Percentiles rank a stretch among this genome's conserved stretches.
Conservation (phyloP, 2,797 vertebrate species). For the Onychomys leucogaster region DNA sequence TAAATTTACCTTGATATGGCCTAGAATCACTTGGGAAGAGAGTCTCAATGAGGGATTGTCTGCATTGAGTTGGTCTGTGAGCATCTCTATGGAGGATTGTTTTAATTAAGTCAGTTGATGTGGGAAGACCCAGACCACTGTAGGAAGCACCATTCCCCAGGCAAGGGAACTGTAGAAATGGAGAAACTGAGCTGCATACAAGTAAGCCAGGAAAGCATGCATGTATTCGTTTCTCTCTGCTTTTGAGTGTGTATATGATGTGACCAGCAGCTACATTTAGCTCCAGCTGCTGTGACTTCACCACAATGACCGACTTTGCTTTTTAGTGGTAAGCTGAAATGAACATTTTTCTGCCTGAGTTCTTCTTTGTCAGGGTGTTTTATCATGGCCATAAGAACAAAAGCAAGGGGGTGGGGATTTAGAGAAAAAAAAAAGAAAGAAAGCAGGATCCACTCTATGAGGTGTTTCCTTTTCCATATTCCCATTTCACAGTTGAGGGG, state of each 20-base stretch:
- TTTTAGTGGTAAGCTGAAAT: neutral
- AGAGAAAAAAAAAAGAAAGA: no score
- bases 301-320: neutral
- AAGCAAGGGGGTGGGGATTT: no score
- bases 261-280: neutral
- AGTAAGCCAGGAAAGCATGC: fast-evolving
- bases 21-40: neutral
- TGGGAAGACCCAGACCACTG: neutral
- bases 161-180: neutral
- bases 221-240: neutral
- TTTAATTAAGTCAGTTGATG: neutral
- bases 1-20: neutral
- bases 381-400: neutral
- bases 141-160: neutral
- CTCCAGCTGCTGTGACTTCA: neutral
- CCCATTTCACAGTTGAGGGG: neutral
- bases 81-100: neutral
- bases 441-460: neutral
- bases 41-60: neutral
- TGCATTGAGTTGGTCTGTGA: neutral
- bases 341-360: neutral
- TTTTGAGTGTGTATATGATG: neutral
- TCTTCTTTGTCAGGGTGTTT: neutral
- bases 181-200: neutral
- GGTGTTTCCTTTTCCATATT: neutral